These are phyloP conservation scores for Nipponia nippon DNA, from an alignment of 2,113 vertebrate genomes.

Conservation along the genomic window DNA sequence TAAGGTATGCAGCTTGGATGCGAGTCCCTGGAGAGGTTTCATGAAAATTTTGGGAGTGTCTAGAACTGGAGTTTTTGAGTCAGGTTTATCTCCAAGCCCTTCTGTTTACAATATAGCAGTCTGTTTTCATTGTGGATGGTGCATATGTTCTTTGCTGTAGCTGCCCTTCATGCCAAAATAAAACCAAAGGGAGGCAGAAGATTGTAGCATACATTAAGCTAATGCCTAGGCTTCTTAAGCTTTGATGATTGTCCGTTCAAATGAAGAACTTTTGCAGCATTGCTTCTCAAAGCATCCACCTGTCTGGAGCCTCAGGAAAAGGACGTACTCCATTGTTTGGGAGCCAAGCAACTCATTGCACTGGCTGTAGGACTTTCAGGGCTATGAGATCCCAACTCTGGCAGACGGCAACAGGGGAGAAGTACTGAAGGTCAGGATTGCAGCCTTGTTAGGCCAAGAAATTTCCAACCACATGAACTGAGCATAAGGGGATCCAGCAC, in stretches of 20 bases:
- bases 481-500: neutral
- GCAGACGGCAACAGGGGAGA: neutral
- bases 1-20: neutral
- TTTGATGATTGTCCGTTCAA: neutral
- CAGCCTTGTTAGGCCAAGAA: neutral
- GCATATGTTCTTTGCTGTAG: neutral
- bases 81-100: neutral
- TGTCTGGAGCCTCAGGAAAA: neutral
- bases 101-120: neutral
- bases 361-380: neutral
- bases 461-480: neutral
- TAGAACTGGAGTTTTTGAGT: neutral
- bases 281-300: neutral
- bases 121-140: neutral
- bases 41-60: neutral
- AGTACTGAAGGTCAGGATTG: neutral
- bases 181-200: neutral
- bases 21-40: neutral
- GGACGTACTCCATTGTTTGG: neutral
- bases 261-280: neutral
- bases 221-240: neutral
- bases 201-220: neutral
- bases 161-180: neutral
- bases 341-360: neutral
- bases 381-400: neutral